Evolutionary conservation across 2,797 vertebrate species (phyloP).

Genomic region (Eremophila alpestris): DNA sequence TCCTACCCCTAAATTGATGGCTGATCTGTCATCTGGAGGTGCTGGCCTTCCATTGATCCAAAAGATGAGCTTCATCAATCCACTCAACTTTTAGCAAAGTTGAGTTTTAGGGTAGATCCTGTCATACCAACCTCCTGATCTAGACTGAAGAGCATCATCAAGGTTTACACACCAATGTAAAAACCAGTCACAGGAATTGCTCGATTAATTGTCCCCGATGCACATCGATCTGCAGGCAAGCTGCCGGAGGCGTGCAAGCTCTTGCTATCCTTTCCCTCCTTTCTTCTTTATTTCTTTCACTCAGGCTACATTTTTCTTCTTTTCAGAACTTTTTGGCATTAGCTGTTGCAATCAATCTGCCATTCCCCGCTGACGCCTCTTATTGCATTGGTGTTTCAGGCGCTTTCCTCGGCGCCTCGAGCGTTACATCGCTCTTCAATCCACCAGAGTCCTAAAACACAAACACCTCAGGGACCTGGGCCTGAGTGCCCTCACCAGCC

Average conservation of each 20-base stretch:
- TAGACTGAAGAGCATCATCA: not conserved
- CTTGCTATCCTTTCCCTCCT: not conserved
- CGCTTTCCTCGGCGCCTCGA: not conserved
- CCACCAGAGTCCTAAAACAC: not conserved
- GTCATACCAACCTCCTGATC: not conserved
- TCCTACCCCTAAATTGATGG: not conserved
- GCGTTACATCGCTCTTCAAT: not conserved
- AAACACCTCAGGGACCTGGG: not conserved
- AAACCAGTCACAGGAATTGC: not conserved
- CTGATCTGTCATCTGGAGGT: rapidly evolving
- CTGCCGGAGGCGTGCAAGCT: not conserved
- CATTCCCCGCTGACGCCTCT: not conserved
- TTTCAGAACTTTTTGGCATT: conserved; percentile 12
- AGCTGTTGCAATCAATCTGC: conserved; percentile 31
- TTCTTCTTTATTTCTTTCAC: not conserved
- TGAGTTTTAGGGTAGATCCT: not conserved
- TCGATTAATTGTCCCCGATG: not conserved
- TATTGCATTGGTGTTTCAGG: conserved; percentile 13
- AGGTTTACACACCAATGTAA: not conserved
- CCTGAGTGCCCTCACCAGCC: not conserved
- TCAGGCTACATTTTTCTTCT: not conserved
- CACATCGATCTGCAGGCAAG: not conserved
- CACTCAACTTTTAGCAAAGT: not conserved
- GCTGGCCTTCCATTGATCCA: not conserved
- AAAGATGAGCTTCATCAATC: not conserved